Evolutionary conservation across 2,888 invertebrate species (phyloP), one percentile per base, ranked within the genome.

Genomic region (Thalpophila matura): DNA sequence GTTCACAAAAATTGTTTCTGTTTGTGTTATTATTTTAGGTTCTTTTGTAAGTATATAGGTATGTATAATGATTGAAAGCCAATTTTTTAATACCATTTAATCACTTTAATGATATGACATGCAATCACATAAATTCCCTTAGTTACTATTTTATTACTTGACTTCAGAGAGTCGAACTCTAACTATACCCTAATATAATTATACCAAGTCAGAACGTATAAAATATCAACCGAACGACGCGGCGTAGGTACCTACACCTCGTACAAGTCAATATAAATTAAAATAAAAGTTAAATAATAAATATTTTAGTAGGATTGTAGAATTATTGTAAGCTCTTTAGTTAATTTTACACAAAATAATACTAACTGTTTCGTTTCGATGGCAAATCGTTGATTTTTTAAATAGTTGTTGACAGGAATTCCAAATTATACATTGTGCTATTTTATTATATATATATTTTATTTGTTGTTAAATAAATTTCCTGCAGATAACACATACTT

Each of bases 21-120:
- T 35, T 29, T n/a, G 55, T 31, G 20, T 45, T 9, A 38, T 5
- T 42, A 65, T 50, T 26, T 76, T 67, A 50, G 68, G 68, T 37
- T 50, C 24, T 22, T 16, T 61, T 49, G 27, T 66, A 38, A 35
- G 22, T 27, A 18, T 59, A 43, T n/a, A n/a, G n/a, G n/a, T n/a
- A 42, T 38, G 20, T n/a, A 27, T 14, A 61, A 54, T 63, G 63
- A 61, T 55, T 67, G 40, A 84, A 81, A 85, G 85, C 75, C 80
- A 85, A 82, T 85, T 71, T 63, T 84, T 56, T 67, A 79, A 79
- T 81, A 73, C 67, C 71, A 80, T 87, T 86, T 87, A 87, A 88
- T 90, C 86, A 89, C 80, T 83, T 85, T 86, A 88, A 85, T 79
- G 91, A 91, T 91, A 91, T 91, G 82, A 86, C 85, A 88, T 88